Percentiles rank a stretch among this genome's conserved stretches.
phyloP scores from a whole-genome alignment of 2,888 invertebrate genomes.

The Dolomedes plantarius region DNA sequence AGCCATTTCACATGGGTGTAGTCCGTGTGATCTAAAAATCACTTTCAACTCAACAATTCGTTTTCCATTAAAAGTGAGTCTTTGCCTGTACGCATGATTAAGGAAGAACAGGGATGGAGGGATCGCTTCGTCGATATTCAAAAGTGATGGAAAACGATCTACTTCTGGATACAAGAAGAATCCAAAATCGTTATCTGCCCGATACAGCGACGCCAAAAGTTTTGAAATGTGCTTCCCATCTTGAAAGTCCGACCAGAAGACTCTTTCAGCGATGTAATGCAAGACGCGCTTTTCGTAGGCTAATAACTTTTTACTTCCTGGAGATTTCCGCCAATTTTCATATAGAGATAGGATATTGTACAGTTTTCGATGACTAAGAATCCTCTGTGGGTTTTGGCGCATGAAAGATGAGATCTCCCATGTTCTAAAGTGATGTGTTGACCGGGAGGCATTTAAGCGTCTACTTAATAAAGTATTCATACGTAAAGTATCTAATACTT shows the following conservation, averaged over 20 bases:
- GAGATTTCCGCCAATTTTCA: neutral
- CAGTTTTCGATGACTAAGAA: too few relatives aligned
- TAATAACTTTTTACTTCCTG: neutral
- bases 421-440: too few relatives aligned
- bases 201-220: neutral
- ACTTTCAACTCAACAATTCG: neutral
- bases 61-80: neutral
- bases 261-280: neutral
- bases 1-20: neutral
- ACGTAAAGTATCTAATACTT: too few relatives aligned
- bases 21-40: neutral
- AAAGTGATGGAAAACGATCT: neutral
- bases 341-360: neutral
- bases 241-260: neutral
- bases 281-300: neutral
- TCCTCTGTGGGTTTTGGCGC: too few relatives aligned
- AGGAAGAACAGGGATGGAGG: neutral
- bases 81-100: neutral
- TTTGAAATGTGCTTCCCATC: neutral
- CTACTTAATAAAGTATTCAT: too few relatives aligned
- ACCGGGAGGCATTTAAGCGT: too few relatives aligned
- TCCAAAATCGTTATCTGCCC: neutral
- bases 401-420: too few relatives aligned
- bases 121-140: neutral
- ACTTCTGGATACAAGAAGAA: neutral